Conservation (phyloP, 2,113 vertebrate species). For the Silurus meridionalis region DNA sequence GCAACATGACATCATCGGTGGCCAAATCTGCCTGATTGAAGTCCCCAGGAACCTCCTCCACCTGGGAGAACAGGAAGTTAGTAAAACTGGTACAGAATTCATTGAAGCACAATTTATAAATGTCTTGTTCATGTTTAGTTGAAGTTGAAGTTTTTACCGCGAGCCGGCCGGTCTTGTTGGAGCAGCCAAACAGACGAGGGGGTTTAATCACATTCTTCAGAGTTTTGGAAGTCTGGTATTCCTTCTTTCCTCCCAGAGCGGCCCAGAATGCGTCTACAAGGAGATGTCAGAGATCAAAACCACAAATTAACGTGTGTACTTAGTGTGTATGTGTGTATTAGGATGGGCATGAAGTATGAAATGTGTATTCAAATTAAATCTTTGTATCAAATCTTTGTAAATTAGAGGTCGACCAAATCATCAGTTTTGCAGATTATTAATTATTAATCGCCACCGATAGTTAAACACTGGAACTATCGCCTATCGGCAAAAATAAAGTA, state of each 20-base stretch:
- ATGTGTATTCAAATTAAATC: background rate
- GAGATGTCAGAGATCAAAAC: background rate
- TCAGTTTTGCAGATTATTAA: too few relatives aligned
- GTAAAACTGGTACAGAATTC: background rate
- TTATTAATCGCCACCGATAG: too few relatives aligned
- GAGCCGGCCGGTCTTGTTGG: constrained; percentile 76
- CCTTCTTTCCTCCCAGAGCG: constrained; percentile 70
- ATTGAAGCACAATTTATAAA: background rate
- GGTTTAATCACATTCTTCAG: constrained; percentile 56
- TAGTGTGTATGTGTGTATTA: background rate
- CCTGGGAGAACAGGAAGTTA: constrained; percentile 52
- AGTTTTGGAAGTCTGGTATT: constrained; percentile 69
- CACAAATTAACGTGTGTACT: too few relatives aligned
- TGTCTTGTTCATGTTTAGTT: background rate
- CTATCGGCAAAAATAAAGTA: too few relatives aligned
- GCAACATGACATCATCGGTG: constrained; percentile 75
- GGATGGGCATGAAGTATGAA: background rate
- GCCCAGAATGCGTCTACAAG: constrained; percentile 70
- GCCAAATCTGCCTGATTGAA: constrained; percentile 72
- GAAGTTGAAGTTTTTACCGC: constrained; percentile 57
- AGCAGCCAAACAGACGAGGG: constrained; percentile 73
- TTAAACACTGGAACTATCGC: too few relatives aligned
- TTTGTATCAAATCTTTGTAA: too few relatives aligned
- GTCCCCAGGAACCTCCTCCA: constrained; percentile 72
- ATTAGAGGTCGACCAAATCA: too few relatives aligned